Conservation (phyloP, 1,140 invertebrate species). For the Triops cancriformis region DNA sequence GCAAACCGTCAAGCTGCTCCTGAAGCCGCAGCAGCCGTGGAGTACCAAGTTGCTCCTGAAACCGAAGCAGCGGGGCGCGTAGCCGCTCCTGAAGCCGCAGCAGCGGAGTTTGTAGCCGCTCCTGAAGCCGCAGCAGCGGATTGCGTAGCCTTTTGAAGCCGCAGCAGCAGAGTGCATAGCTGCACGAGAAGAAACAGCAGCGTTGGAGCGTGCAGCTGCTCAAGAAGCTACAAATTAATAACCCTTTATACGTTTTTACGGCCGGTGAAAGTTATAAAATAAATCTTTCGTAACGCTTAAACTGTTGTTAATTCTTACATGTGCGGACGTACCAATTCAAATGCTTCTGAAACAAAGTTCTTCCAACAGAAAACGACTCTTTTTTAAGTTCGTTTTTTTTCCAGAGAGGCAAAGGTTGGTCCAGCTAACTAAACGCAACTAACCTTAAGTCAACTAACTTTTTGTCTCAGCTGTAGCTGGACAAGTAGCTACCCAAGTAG, state of each 20-base stretch:
- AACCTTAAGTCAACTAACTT: neutral
- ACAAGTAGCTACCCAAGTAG: neutral
- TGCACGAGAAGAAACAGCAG: neutral
- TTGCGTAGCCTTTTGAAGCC: neutral
- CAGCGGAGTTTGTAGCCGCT: neutral
- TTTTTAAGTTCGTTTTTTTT: neutral
- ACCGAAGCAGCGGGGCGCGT: neutral
- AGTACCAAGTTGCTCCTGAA: no score
- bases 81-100: neutral
- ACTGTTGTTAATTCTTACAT: neutral
- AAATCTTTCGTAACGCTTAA: neutral
- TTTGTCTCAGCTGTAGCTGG: neutral
- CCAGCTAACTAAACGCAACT: no score
- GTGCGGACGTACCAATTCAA: neutral
- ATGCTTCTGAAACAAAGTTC: no score
- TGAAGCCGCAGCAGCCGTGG: no score
- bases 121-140: neutral
- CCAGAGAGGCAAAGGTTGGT: neutral
- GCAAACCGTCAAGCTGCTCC: no score
- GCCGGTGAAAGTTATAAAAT: neutral
- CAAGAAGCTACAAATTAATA: neutral
- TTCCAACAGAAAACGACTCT: neutral
- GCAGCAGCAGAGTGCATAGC: no score
- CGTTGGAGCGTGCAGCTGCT: neutral
- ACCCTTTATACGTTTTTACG: neutral